Evolutionary conservation across 2,797 vertebrate species (phyloP), one percentile per base, ranked within the genome.

Genomic region (Cirrhinus molitorella): DNA sequence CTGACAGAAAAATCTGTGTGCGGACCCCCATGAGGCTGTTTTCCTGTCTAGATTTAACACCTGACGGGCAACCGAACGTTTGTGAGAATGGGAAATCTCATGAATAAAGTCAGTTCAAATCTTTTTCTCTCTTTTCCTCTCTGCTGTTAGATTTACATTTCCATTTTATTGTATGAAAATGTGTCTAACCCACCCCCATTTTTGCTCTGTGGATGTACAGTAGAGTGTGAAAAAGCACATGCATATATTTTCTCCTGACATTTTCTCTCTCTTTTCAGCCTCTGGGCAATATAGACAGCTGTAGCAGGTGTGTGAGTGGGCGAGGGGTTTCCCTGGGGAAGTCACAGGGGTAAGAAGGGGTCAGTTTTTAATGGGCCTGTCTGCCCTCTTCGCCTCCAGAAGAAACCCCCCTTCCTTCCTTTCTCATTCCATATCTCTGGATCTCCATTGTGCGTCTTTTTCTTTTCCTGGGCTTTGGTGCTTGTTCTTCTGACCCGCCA

Each of bases 301-400:
- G 79, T 51, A 85, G 85, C 85, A 87, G 83, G 80, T 85, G 85
- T 78, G 71, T 79, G 77, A 79, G 87, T 84, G 83, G 25, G 55
- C 80, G 51, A 84, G 81, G 86, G 71, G 82, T 79, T 85, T 85
- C 85, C 83, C 68, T 65, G 49, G 63, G 81, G 85, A 79, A 79
- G 80, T 77, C 43, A 55, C 57, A 81, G 83, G 72, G 86, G 80
- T 77, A 83, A 85, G 72, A 74, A 43, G 23, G 66, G 80, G 85
- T 87, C 81, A 66, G 31, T 66, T 85, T 81, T 85, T 88, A 84
- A 84, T 84, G 55, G 51, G 78, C 53, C 71, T 63, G 70, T 68
- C 84, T 85, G 81, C 61, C 74, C 78, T 65, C 55, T 73, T 74
- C 19, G 65, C 81, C 80, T 65, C 68, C 34, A 57, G 65, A 57